phyloP scores from a whole-genome alignment of 2,113 vertebrate species.

The Melospiza georgiana region DNA sequence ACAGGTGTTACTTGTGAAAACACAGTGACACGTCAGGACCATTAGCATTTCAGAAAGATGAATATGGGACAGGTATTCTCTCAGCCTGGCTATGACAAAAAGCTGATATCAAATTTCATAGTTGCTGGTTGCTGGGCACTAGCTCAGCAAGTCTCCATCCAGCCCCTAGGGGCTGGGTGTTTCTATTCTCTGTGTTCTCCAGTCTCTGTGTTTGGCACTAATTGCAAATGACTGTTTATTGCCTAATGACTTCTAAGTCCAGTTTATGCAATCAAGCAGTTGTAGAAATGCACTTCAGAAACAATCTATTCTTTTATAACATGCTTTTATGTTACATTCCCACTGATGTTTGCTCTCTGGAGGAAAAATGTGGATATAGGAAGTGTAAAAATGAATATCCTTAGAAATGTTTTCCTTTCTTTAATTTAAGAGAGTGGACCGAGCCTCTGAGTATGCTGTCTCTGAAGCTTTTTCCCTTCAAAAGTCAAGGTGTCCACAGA shows the following conservation, averaged over 20 bases:
- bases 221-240: background rate
- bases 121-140: background rate
- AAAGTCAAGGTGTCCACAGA: conserved; percentile 56
- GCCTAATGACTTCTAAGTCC: background rate
- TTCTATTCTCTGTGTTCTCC: background rate
- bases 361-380: background rate
- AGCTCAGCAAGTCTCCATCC: background rate
- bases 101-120: background rate
- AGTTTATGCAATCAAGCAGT: background rate
- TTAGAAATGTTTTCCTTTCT: conserved; percentile 19
- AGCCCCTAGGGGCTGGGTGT: background rate
- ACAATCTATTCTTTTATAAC: background rate
- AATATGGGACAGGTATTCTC: background rate
- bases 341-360: background rate
- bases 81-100: background rate
- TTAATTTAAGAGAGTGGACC: conserved; percentile 78
- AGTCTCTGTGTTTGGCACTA: background rate
- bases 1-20: background rate
- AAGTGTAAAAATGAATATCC: background rate
- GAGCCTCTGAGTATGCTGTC: conserved; percentile 78
- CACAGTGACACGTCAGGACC: accelerated
- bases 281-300: background rate
- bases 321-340: background rate
- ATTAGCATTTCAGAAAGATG: background rate
- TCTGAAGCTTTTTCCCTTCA: conserved; percentile 77